phyloP scores from a whole-genome alignment of 1,140 invertebrate genomes.

The Lutraria rhynchaena region DNA sequence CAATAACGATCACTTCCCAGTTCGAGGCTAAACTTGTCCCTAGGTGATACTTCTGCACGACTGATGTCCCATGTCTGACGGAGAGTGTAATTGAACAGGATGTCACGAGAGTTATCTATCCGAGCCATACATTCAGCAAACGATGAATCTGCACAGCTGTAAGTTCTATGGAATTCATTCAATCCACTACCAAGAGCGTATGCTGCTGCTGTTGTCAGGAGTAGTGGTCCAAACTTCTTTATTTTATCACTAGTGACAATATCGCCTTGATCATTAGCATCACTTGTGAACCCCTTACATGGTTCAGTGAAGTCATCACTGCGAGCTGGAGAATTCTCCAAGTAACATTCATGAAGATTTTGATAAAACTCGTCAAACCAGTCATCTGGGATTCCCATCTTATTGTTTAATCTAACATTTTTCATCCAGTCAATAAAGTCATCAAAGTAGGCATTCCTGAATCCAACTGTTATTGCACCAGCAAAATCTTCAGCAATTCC shows the following conservation, averaged over 20 bases:
- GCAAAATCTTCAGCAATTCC: slow-evolving; percentile 88
- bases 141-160: slow-evolving; percentile 4
- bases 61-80: slow-evolving; percentile 26
- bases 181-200: slow-evolving; percentile 76
- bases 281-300: neutral
- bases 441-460: slow-evolving; percentile 83
- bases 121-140: slow-evolving; percentile 18
- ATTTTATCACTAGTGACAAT: slow-evolving; percentile 38
- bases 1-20: slow-evolving; percentile 44
- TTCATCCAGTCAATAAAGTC: slow-evolving; percentile 75
- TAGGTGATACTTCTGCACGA: slow-evolving; percentile 2
- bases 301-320: neutral
- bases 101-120: slow-evolving; percentile 2
- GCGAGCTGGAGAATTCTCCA: slow-evolving; percentile 46
- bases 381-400: slow-evolving; percentile 77
- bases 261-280: slow-evolving; percentile 34
- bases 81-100: slow-evolving; percentile 30
- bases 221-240: slow-evolving; percentile 18
- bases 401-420: slow-evolving; percentile 67
- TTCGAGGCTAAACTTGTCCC: slow-evolving; percentile 32
- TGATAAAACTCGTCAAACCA: slow-evolving; percentile 84
- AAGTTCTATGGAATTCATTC: slow-evolving; percentile 7
- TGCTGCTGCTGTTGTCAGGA: slow-evolving; percentile 77
- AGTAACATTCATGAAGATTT: slow-evolving; percentile 78
- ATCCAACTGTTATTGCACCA: slow-evolving; percentile 89